Evolutionary conservation across 2,888 invertebrate genomes (phyloP).

Genomic region (Caenorhabditis imperialis): DNA sequence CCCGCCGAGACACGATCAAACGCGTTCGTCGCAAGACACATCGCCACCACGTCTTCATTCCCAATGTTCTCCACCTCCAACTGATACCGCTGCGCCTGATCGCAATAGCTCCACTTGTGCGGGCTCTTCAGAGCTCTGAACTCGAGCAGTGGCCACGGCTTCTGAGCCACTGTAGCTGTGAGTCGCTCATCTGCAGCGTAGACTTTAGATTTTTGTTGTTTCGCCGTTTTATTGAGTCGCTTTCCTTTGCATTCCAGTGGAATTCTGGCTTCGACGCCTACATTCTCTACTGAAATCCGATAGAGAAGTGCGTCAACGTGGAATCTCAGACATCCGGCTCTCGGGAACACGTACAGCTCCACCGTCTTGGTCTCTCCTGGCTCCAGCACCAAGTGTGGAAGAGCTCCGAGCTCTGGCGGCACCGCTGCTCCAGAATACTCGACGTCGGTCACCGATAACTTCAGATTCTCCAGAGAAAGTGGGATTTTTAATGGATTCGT

Average conservation of each 20-base stretch:
- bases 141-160: constrained; percentile 69
- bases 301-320: constrained; percentile 44
- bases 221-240: constrained; percentile 60
- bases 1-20: constrained; percentile 55
- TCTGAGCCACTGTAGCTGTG: constrained; percentile 53
- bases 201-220: constrained; percentile 61
- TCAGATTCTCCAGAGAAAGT: constrained; percentile 57
- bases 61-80: constrained; percentile 65
- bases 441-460: constrained; percentile 47
- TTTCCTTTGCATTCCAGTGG: constrained; percentile 57
- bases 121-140: constrained; percentile 49
- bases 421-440: not conserved
- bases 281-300: constrained; percentile 19
- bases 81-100: constrained; percentile 56
- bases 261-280: constrained; percentile 35
- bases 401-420: constrained; percentile 22
- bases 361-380: constrained; percentile 33
- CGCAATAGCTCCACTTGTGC: constrained; percentile 50
- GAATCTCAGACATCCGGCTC: constrained; percentile 30
- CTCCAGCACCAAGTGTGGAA: constrained; percentile 23
- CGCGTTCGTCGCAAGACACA: constrained; percentile 62
- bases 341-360: constrained; percentile 52
- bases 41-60: constrained; percentile 51
- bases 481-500: constrained; percentile 66
- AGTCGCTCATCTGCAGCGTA: constrained; percentile 67